A percentile compares a stretch with the other conserved stretches of the same genome.
phyloP scores from a whole-genome alignment of 1,140 invertebrate genomes.

The Galleria mellonella region DNA sequence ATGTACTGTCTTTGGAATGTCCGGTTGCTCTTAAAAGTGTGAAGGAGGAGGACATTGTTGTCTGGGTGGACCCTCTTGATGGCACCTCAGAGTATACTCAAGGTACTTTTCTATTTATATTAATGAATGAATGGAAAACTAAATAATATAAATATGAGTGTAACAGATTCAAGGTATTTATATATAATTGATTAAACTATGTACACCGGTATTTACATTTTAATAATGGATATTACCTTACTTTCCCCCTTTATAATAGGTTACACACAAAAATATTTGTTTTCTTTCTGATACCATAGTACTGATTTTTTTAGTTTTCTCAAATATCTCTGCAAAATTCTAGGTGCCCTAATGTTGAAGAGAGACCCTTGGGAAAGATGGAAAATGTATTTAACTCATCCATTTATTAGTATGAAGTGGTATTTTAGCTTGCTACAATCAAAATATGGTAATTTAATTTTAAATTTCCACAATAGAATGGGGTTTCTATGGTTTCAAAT shows the following conservation, averaged over 20 bases:
- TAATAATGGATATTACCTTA: too few species aligned
- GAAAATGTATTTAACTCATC: slow-evolving; percentile 71
- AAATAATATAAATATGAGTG: too few species aligned
- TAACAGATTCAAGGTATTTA: too few species aligned
- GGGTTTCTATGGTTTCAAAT: too few species aligned
- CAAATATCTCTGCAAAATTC: slow-evolving; percentile 50
- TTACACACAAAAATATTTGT: too few species aligned
- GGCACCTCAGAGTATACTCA: slow-evolving; percentile 96
- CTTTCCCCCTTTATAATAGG: too few species aligned
- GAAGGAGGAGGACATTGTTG: slow-evolving; percentile 83
- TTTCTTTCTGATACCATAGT: too few species aligned
- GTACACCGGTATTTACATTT: too few species aligned
- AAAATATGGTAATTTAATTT: slow-evolving; percentile 66
- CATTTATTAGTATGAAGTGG: slow-evolving; percentile 73
- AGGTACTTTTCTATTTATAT: slow-evolving; percentile 57
- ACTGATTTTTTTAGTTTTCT: too few species aligned
- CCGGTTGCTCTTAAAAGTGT: slow-evolving; percentile 81
- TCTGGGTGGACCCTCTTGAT: slow-evolving; percentile 99
- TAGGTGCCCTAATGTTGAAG: slow-evolving; percentile 74
- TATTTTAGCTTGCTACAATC: slow-evolving; percentile 72
- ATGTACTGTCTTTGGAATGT: slow-evolving; percentile 81
- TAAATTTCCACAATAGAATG: too few species aligned
- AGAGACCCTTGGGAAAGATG: slow-evolving; percentile 71
- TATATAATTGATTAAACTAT: too few species aligned
- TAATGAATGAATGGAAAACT: too few species aligned